Evolutionary conservation across 2,888 invertebrate species (phyloP).

Genomic region (Cacoxenus indagator): DNA sequence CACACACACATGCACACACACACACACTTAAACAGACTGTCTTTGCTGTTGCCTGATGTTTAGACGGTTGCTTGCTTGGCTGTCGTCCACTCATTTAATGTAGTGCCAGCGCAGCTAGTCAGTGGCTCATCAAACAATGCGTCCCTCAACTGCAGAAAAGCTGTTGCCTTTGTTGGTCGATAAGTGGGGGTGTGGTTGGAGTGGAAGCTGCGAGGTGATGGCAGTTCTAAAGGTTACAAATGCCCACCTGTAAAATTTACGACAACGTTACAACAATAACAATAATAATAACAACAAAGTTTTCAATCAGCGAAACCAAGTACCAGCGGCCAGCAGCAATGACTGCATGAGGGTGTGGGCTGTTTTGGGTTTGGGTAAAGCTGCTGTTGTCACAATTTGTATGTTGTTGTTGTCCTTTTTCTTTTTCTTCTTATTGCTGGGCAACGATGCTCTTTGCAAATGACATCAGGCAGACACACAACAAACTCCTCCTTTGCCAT

Average conservation of each 20-base stretch:
- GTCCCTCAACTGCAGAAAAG: neutral
- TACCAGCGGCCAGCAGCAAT: neutral
- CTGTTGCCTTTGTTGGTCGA: neutral
- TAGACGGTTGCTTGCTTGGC: slow-evolving; percentile 33
- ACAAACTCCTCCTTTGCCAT: too few relatives aligned
- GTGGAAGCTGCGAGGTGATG: neutral
- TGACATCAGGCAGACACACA: too few relatives aligned
- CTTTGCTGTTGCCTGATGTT: too few relatives aligned
- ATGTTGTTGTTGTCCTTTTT: too few relatives aligned
- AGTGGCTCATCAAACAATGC: too few relatives aligned
- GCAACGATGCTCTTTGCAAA: too few relatives aligned
- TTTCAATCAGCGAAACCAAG: too few relatives aligned
- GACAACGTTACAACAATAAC: neutral
- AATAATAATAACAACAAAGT: neutral
- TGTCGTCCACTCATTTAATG: slow-evolving; percentile 21
- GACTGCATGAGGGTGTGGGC: neutral
- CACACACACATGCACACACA: neutral
- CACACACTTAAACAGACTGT: neutral
- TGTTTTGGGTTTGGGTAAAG: too few relatives aligned
- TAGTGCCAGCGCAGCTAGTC: too few relatives aligned
- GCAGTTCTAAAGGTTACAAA: neutral
- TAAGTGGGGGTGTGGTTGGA: neutral
- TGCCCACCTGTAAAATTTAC: slow-evolving; percentile 2
- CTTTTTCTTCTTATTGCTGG: too few relatives aligned
- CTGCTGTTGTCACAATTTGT: too few relatives aligned